Base-by-base conservation (phyloP, 2,888 invertebrate genomes). In the Acheta domesticus region DNA sequence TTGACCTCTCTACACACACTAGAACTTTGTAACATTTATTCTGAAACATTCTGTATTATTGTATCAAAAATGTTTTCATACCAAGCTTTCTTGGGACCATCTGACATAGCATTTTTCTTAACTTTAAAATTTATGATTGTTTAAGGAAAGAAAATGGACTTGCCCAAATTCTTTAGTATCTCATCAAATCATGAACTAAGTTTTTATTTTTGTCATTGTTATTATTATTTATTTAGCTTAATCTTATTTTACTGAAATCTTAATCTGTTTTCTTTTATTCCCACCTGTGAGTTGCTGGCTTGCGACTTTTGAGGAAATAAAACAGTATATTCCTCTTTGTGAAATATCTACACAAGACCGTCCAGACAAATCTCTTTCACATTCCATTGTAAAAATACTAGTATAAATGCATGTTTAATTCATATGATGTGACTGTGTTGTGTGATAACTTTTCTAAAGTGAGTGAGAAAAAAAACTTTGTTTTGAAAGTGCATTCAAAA, bases 321-420 rank as follows among this genome's bases (percentile, higher is more conserved):
- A n/a, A 62, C 62, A 62, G 8, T 62, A 19, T n/a, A 62, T 62
- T 62, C 62, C 62, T 62, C 62, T n/a, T 36, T 62, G 62, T 62
- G 48, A 62, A 36, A 50, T 79, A 79, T 79, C 79, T 76, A 76
- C 50, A 79, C 62, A 50, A 79, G 76, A 79, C 79, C 79, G 79
- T 79, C 79, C 79, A 79, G 19, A 78, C 14, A 21, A 73, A 76
- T 48, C 48, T 50, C 79, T 48, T 79, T 79, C 76, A 75, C 48
- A 76, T 62, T 73, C 79, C 79, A 79, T 79, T 79, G 76, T 76
- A 79, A 11, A 48, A 36, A 19, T 50, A 75, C 75, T 75, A 76
- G 75, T 49, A 49, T 50, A 76, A 73, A 8, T 48, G 23, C 49
- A 36, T 75, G 20, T 62, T 76, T 14, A 79, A 76, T 21, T 75